Percentiles rank a stretch among this genome's conserved stretches.
These are phyloP conservation scores for Piaya cayana DNA, from an alignment of 2,113 vertebrate genomes.

Conservation along the genomic window DNA sequence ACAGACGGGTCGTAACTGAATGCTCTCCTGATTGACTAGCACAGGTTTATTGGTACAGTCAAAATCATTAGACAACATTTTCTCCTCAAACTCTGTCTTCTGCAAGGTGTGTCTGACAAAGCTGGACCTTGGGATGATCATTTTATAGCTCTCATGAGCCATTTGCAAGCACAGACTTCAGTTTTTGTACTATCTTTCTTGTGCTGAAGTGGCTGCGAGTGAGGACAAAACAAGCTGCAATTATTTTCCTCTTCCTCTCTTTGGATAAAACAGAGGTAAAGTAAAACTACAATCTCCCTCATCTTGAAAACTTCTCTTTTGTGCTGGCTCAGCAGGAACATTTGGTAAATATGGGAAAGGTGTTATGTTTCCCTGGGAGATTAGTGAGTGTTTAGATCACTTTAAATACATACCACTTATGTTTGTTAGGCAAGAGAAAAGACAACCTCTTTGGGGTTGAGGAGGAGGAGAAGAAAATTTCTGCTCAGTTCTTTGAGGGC, in stretches of 20 bases:
- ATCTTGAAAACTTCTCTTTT: not conserved
- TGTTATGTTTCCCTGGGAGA: not conserved
- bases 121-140: not conserved
- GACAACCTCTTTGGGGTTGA: not conserved
- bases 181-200: not conserved
- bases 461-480: not conserved
- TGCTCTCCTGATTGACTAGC: not conserved
- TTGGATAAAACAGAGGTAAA: not conserved
- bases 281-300: not conserved
- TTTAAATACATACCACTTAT: not conserved
- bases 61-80: not conserved
- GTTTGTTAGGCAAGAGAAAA: not conserved
- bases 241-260: not conserved
- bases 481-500: not conserved
- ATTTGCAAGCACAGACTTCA: not conserved
- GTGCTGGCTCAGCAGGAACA: not conserved
- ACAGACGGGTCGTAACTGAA: not conserved
- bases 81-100: not conserved
- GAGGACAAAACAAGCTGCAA: not conserved
- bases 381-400: not conserved
- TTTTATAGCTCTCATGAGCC: not conserved
- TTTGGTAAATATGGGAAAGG: not conserved
- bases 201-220: not conserved
- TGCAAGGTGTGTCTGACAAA: not conserved
- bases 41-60: not conserved